These are phyloP conservation scores for Nymphalis urticae DNA, from an alignment of 2,888 invertebrate genomes.

Conservation along the genomic window DNA sequence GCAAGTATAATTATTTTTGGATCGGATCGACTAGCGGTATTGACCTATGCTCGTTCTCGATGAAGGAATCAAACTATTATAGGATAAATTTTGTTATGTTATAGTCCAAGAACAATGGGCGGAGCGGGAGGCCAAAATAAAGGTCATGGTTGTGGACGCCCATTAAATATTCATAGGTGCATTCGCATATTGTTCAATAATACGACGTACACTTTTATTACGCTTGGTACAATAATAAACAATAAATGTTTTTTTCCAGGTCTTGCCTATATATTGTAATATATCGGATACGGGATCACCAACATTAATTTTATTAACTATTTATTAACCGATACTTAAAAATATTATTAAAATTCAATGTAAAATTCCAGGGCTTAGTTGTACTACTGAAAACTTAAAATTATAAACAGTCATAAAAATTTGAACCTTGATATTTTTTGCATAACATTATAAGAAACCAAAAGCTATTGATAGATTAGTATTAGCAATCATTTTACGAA, in stretches of 20 bases:
- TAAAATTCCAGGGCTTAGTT: no score
- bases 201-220: slow-evolving; percentile 55
- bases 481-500: no score
- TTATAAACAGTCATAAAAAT: no score
- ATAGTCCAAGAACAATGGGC: slow-evolving; percentile 60
- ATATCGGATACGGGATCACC: no score
- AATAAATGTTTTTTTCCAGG: neutral
- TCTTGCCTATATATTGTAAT: no score
- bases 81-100: slow-evolving; percentile 57
- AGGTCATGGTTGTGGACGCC: slow-evolving; percentile 66
- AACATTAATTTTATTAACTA: no score
- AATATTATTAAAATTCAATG: no score
- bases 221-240: slow-evolving; percentile 47
- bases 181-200: slow-evolving; percentile 66
- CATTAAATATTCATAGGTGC: slow-evolving; percentile 73
- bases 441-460: no score
- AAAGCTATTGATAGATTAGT: no score
- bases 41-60: slow-evolving; percentile 1
- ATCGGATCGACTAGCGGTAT: slow-evolving; percentile 9
- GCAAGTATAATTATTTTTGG: slow-evolving; percentile 18
- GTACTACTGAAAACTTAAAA: no score
- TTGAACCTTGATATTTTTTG: no score
- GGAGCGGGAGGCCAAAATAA: slow-evolving; percentile 66
- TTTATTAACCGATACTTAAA: no score
- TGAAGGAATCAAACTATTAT: slow-evolving; percentile 45